Conservation (phyloP, 1,140 invertebrate genomes). For the Mylabris phalerata region DNA sequence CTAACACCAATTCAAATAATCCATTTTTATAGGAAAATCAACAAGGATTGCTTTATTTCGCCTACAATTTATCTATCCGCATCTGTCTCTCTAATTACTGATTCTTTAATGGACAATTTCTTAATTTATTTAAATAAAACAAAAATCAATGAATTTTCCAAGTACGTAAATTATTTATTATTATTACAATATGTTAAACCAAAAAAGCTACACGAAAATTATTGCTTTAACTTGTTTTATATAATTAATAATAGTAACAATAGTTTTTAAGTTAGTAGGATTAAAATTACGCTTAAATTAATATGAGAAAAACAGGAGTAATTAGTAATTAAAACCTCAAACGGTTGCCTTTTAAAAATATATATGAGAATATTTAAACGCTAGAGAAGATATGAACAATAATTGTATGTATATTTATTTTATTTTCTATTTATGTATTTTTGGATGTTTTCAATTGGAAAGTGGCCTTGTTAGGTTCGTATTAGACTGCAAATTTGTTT, state of each 20-base stretch:
- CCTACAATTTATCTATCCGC: constrained; percentile 5
- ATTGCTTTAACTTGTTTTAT: constrained; percentile 18
- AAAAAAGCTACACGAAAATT: constrained; percentile 7
- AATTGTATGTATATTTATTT: constrained; percentile 15
- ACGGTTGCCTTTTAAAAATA: constrained; percentile 7
- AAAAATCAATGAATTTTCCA: background rate
- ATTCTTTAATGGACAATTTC: background rate
- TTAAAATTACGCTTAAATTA: constrained; percentile 16
- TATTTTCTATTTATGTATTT: background rate
- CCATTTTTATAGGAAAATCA: constrained; percentile 38
- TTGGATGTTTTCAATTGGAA: constrained; percentile 13
- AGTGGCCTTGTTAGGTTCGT: constrained; percentile 15
- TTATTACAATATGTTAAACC: constrained; percentile 21
- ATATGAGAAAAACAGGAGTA: constrained; percentile 1
- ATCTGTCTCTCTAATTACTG: constrained; percentile 15
- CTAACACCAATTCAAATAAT: constrained; percentile 35
- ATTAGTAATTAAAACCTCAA: background rate
- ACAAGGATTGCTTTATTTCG: background rate
- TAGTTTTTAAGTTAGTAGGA: constrained; percentile 11
- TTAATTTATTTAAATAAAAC: background rate
- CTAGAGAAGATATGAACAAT: constrained; percentile 11
- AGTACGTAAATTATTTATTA: constrained; percentile 19
- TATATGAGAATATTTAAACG: background rate
- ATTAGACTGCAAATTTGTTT: constrained; percentile 10
- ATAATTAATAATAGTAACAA: constrained; percentile 11